Base-by-base conservation (phyloP, 2,888 invertebrate species). In the Clanis bilineata region DNA sequence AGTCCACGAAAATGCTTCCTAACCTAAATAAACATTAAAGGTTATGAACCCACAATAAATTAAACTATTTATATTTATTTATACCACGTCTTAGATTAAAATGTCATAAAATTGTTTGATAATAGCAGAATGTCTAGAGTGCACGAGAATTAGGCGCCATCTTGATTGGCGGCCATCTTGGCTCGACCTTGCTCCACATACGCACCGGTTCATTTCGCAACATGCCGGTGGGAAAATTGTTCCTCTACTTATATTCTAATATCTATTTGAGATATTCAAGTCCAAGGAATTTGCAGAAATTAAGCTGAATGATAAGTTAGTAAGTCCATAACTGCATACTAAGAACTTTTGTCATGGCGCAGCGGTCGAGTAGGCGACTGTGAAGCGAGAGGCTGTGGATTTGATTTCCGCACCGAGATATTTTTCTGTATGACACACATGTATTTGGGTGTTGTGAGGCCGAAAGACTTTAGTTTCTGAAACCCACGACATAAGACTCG, bases 171-270 rank as follows among this genome's bases (percentile, higher is more conserved):
- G 83, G 85, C 86, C 86, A 86, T 83, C 72, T 85, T 83, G 72
- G 66, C 57, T 54, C 74, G 84, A 90, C 91, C 91, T 92, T 91
- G 91, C 90, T 91, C 91, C 76, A 90, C 82, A 80, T 86, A 86
- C 73, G 68, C 77, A 76, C 77, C 77, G 82, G 83, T 81, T 79
- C 63, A 74, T 90, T 87, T 90, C 82, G 85, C 86, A 91, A 91
- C 71, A 45, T 62, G 65, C 70, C 72, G 77, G 83, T 88, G 86
- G 82, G 90, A 89, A 89, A 88, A 86, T 83, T 73, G 76, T 81
- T 76, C 70, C 77, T 82, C 78, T 80, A 86, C 83, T 73, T 75
- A 83, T 78, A 64, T 76, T 25, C 4, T 12, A 10, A 38, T 21
- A 28, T 38, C 56, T 36, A 28, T 28, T 43, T 71, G 62, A 65